Conservation (phyloP, 2,797 vertebrate species). For the Diglossa cyanea region DNA sequence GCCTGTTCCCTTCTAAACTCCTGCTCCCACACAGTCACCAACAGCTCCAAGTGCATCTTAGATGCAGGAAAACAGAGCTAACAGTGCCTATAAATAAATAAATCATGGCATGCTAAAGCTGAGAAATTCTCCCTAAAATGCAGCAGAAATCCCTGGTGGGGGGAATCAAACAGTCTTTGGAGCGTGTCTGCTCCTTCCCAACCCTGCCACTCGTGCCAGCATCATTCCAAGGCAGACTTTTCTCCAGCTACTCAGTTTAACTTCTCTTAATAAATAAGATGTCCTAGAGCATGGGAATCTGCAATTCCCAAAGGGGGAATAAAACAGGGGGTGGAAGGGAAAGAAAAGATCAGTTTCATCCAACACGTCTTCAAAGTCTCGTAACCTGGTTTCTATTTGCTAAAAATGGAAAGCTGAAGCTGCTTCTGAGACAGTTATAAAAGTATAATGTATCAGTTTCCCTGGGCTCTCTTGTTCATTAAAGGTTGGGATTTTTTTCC, state of each 20-base stretch:
- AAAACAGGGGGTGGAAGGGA: not conserved
- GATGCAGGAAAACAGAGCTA: not conserved
- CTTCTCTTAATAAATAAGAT: not conserved
- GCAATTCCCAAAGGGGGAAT: not conserved
- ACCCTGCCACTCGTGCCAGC: not conserved
- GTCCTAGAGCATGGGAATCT: not conserved
- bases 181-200: not conserved
- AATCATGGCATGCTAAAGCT: not conserved
- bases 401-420: constrained; percentile 30
- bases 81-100: not conserved
- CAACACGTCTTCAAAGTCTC: not conserved
- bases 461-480: constrained; percentile 45
- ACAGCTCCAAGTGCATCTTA: not conserved
- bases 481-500: not conserved
- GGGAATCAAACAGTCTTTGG: not conserved
- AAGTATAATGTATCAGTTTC: constrained; percentile 3
- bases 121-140: not conserved
- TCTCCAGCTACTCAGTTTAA: not conserved
- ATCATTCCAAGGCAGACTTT: not conserved
- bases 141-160: not conserved
- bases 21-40: not conserved
- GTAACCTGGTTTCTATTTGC: constrained; percentile 38
- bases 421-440: constrained; percentile 30
- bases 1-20: not conserved
- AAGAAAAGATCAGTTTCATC: not conserved